These are phyloP conservation scores for Montipora foliosa DNA, from an alignment of 64 coral and sea anemone species.

Conservation along the genomic window DNA sequence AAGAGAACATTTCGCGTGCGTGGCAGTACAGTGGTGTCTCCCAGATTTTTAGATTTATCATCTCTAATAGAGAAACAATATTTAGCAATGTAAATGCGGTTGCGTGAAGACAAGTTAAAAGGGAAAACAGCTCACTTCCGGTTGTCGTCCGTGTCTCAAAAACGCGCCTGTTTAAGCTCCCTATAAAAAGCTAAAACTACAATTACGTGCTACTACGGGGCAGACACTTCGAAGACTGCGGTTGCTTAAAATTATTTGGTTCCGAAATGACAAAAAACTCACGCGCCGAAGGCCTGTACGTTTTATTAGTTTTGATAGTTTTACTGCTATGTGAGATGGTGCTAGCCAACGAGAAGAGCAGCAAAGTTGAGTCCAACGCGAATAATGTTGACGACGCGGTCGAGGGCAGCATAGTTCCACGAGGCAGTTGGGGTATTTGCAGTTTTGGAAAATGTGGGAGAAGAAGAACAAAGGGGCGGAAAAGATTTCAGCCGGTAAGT, in stretches of 20 bases:
- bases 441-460: not conserved
- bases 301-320: conserved; percentile 12
- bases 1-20: too few species aligned
- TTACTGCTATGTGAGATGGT: not conserved
- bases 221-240: not conserved
- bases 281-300: not conserved
- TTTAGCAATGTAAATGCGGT: too few species aligned
- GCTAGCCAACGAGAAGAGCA: not conserved
- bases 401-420: not conserved
- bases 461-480: not conserved
- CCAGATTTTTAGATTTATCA: too few species aligned
- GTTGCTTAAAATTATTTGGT: not conserved
- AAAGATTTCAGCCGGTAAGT: conserved; percentile 17
- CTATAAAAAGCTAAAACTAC: not conserved
- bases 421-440: not conserved
- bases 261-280: not conserved
- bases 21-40: too few species aligned
- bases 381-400: not conserved
- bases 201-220: not conserved
- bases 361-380: not conserved
- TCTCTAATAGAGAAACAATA: too few species aligned
- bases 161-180: too few species aligned
- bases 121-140: too few species aligned
- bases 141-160: too few species aligned
- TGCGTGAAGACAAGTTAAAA: too few species aligned